Base-by-base conservation (phyloP, 1,140 invertebrate genomes). In the Drosophila kikkawai region DNA sequence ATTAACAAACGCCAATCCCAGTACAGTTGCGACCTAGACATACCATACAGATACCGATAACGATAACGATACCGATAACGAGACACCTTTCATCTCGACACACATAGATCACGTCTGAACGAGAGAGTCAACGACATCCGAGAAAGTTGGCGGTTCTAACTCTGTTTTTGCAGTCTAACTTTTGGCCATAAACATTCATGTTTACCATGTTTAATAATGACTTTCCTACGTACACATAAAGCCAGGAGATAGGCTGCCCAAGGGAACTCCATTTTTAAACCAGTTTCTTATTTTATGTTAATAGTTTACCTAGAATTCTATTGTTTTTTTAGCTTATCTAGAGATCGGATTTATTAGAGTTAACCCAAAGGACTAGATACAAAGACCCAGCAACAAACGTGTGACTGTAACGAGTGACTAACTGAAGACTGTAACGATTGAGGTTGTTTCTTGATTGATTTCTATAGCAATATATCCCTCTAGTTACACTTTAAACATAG, bases 211-310 rank as follows among this genome's bases (percentile, higher is more conserved):
- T 34, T 13, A 34, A 42, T 36, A 42, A 36, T 17, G 11, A 44
- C 42, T 61, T 75, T 55, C 47, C 51, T 75, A 75, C 71, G 60
- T 75, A 75, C 73, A 75, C 73, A 75, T 75, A 75, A 75, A 75
- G 73, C 60, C 73, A 44, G 36, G 53, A 56, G 13, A 26, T 39
- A 39, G 7, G 19, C 19, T 61, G 58, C 59, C 59, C 47, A 56
- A 56, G 19, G 59, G 47, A 56, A 60, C 44, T 19, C 39, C 26
- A 26, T 51, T 53, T 50, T 0, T 26, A 26, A 4, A 26, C 48
- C 26, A 12, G 11, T 61, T 56, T 36, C 13, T 11, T 37, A 13
- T 9, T 5, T 50, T 61, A 26, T 36, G 6, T 26, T 26, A 26
- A 34, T 26, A 61, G 32, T 37, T 26, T 26, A 56, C 5, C 19